Conservation (phyloP, 2,113 vertebrate genomes). For the Camelus bactrianus region DNA sequence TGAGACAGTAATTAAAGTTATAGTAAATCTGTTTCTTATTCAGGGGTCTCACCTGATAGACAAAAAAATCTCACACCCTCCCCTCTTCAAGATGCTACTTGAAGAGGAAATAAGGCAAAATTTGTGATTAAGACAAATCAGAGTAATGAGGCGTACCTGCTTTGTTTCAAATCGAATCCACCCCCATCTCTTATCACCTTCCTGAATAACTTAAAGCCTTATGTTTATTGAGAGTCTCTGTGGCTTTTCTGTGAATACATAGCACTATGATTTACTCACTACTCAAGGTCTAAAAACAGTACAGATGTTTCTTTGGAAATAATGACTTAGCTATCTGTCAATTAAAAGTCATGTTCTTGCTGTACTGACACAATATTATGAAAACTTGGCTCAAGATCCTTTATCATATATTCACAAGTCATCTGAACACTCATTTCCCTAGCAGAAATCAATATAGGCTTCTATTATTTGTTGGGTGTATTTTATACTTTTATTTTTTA, state of each 20-base stretch:
- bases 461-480: not conserved
- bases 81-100: not conserved
- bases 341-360: conserved; percentile 58
- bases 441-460: not conserved
- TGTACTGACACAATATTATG: conserved; percentile 56
- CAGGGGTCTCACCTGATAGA: not conserved
- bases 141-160: not conserved
- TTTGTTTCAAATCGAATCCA: not conserved
- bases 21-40: not conserved
- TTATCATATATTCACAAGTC: not conserved
- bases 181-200: not conserved
- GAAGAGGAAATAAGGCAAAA: not conserved
- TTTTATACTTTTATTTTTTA: not conserved
- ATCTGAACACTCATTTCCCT: conserved; percentile 30
- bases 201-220: not conserved
- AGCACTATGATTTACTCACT: not conserved
- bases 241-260: not conserved
- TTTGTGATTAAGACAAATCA: not conserved
- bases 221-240: not conserved
- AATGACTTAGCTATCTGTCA: conserved; percentile 26
- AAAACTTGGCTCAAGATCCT: conserved; percentile 58
- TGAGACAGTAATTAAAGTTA: not conserved
- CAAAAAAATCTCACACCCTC: not conserved
- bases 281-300: not conserved
- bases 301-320: conserved; percentile 9